These are phyloP conservation scores for Heterotis niloticus DNA, from an alignment of 2,113 vertebrate species.

Conservation along the genomic window DNA sequence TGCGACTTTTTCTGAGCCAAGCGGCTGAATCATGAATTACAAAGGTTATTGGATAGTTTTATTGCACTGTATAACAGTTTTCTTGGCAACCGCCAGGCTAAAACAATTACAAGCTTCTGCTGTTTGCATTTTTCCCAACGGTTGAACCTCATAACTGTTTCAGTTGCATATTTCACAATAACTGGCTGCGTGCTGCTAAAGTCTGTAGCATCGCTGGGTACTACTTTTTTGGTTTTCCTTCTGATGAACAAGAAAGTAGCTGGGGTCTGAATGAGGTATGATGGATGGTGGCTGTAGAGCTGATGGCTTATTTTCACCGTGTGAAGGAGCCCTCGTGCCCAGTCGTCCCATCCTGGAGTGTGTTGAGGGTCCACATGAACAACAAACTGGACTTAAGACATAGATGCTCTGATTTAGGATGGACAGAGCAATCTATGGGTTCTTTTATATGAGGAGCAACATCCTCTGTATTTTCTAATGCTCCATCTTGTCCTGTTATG, in stretches of 20 bases:
- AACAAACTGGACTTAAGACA: no score
- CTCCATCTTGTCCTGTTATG: no score
- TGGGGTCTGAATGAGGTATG: background rate
- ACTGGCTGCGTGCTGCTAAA: background rate
- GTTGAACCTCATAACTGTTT: background rate
- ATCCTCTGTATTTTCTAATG: no score
- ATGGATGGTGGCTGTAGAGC: no score
- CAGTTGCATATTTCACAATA: background rate
- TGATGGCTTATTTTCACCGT: no score
- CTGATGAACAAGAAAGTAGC: constrained; percentile 32
- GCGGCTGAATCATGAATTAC: constrained; percentile 49
- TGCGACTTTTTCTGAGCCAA: constrained; percentile 42
- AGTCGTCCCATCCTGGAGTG: no score
- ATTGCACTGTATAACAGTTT: constrained; percentile 53
- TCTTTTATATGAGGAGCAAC: no score
- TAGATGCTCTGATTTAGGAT: no score
- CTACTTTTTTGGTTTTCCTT: constrained; percentile 21
- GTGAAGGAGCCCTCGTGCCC: no score
- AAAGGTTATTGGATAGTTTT: constrained; percentile 57
- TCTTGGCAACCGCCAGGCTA: constrained; percentile 1
- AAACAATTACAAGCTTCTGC: constrained; percentile 2
- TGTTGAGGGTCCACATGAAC: no score
- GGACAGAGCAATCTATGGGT: no score
- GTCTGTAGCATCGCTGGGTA: background rate
- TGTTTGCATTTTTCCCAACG: background rate